phyloP scores from a whole-genome alignment of 2,797 vertebrate species.

The Microctenopoma stevenorrisi region DNA sequence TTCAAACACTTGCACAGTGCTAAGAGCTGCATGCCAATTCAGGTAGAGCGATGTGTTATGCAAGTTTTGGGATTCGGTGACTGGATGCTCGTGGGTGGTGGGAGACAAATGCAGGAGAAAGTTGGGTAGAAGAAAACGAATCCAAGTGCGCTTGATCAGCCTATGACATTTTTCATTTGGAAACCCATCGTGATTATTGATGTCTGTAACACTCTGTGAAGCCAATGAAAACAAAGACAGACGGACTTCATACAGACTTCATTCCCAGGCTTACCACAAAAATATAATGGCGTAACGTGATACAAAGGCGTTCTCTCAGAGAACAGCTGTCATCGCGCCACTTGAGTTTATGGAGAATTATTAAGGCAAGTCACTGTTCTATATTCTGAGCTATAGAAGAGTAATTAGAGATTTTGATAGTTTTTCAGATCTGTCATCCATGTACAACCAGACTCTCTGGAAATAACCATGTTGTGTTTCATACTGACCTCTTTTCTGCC shows the following conservation, averaged over 20 bases:
- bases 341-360: conserved; percentile 74
- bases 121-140: background rate
- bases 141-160: conserved; percentile 5
- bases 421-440: conserved; percentile 50
- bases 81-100: conserved; percentile 28
- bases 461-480: conserved; percentile 15
- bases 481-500: conserved; percentile 37
- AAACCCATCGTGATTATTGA: conserved; percentile 25
- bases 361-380: conserved; percentile 59
- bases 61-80: conserved; percentile 36
- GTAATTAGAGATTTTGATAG: conserved; percentile 55
- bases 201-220: conserved; percentile 34
- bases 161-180: conserved; percentile 1
- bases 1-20: conserved; percentile 61
- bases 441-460: conserved; percentile 27
- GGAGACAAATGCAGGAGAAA: background rate
- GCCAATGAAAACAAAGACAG: conserved; percentile 67
- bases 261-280: conserved; percentile 71
- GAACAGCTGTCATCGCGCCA: conserved; percentile 75
- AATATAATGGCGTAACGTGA: conserved; percentile 72
- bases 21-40: conserved; percentile 53
- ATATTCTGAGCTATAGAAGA: conserved; percentile 50
- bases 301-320: conserved; percentile 67
- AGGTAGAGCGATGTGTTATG: conserved; percentile 59
- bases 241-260: conserved; percentile 37